Evolutionary conservation across 2,113 vertebrate genomes (phyloP), one percentile per base, ranked within the genome.

Genomic region (Callipepla squamata): DNA sequence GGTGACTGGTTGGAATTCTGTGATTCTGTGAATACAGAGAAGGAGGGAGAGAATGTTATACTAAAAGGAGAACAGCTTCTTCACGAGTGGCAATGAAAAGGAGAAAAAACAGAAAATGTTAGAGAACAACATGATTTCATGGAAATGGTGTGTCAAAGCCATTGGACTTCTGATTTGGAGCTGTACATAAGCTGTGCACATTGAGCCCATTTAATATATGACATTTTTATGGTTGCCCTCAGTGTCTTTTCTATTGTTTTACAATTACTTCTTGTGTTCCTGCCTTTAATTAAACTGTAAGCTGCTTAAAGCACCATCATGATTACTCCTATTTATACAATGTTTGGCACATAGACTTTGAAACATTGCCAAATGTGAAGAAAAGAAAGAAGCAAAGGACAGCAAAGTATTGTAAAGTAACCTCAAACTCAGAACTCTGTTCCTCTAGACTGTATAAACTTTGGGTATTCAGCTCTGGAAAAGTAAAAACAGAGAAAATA

Each of bases 241-340:
- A 53, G 53, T 68, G 51, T 93, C 57, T 85, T 90, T 73, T 69
- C 23, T 88, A 90, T 93, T 96, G 87, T 94, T 94, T 91, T 72
- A 75, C 57, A 92, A 66, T 93, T 83, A 80, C 38, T 51, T 80
- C 44, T 83, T 92, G 7, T 72, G 81, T 90, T 58, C 45, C 69
- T 92, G 76, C 65, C 85, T 94, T 89, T 83, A 93, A 94, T 93
- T 91, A 87, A 85, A 48, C 79, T 53, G 32, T 61, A 81, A 92
- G 87, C 61, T 93, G 69, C 61, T 92, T 75, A 83, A 40, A 65
- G 75, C 85, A 94, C 63, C 81, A 70, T 61, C 79, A 91, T 66
- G 78, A 80, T 59, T 93, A 47, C 50, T 93, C 75, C 75, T 93
- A 85, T 92, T 92, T 92, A 80, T 95, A 94, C 79, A 90, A 83